Base-by-base conservation (phyloP, 2,888 invertebrate genomes). In the Platycnemis pennipes region DNA sequence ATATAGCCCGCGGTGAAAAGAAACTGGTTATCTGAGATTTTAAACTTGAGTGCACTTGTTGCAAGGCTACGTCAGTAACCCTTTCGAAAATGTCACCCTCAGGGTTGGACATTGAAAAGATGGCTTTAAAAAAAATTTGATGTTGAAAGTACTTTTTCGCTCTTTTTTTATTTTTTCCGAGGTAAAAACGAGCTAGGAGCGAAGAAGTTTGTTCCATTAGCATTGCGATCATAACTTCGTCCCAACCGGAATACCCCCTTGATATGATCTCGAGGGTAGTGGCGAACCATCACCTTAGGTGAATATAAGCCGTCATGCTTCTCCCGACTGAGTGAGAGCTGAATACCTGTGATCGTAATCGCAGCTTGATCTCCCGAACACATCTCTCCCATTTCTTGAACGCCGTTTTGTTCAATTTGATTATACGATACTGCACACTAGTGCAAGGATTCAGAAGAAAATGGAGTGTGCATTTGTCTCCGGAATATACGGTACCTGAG, bases 321-420 rank as follows among this genome's bases (percentile, higher is more conserved):
- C 37, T n/a, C 37, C 37, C 77, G 16, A 37, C 37, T 37, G 77
- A 77, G 77, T 77, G 77, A 77, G 26, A 37, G 31, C 11, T 77
- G 77, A 77, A 77, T 77, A 5, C 4, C 13, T 77, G n/a, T 16
- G 77, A 77, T 37, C 77, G 13, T 37, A 77, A 77, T 77, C 77
- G 22, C 16, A 37, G 37, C 37, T 37, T 37, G 77, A 77, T 77
- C 77, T 37, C 31, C 22, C 11, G 77, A 13, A 13, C 37, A 3
- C 77, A 77, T n/a, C 77, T 77, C 31, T 77, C 31, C 77, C 37
- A 7, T 37, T 77, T 37, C 77, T 77, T 77, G 5, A 77, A 77
- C 37, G 37, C 37, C 77, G n/a, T 77, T 77, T 16, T 77, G 37
- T 77, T 77, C n/a, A 77, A 77, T 77, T 77, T 77, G 77, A 77